Base-by-base conservation (phyloP, 2,113 vertebrate species). In the Actenoides lindsayi region DNA sequence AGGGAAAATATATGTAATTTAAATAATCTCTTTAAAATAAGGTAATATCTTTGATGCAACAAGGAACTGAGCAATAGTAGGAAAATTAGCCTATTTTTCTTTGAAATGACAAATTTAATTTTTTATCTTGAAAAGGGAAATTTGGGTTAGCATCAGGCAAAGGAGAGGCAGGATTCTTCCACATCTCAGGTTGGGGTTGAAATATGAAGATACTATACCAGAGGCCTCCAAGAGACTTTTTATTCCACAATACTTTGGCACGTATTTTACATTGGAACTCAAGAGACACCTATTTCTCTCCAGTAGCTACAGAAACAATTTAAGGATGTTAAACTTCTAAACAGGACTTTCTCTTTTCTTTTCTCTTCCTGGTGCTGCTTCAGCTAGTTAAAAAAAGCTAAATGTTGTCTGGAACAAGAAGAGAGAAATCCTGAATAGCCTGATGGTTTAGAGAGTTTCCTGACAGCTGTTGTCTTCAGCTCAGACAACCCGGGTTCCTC, bases 11-110 rank as follows among this genome's bases (percentile, higher is more conserved):
- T 33, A 19, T 83, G 50, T 50, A 76, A 57, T 84, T 96, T 79
- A 85, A 93, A 63, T 48, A 7, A 68, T 41, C 39, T 62, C 4
- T 82, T 96, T 85, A 76, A 92, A 91, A 75, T 31, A 71, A 89
- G n/a, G 24, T 87, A 59, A 48, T 60, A 54, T 48, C 35, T 95
- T 94, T 89, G 57, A 60, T 85, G 35, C 27, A 84, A 87, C 39
- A 79, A 53, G 62, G n/a, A 79, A 69, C 44, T 54, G 69, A 81
- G 54, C 19, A 59, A 50, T 41, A 91, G 59, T 18, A 37, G 33
- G 81, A 50, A 83, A 85, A 82, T 71, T 62, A 53, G 1, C 7
- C 21, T 35, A 30, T 76, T 75, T 84, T 44, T 71, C 69, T 82
- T 71, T 64, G 57, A 94, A 84, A 87, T 37, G 14, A 11, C 16